These are phyloP conservation scores for Hemichromis elongatus DNA, from an alignment of 2,113 vertebrate species.

Conservation along the genomic window DNA sequence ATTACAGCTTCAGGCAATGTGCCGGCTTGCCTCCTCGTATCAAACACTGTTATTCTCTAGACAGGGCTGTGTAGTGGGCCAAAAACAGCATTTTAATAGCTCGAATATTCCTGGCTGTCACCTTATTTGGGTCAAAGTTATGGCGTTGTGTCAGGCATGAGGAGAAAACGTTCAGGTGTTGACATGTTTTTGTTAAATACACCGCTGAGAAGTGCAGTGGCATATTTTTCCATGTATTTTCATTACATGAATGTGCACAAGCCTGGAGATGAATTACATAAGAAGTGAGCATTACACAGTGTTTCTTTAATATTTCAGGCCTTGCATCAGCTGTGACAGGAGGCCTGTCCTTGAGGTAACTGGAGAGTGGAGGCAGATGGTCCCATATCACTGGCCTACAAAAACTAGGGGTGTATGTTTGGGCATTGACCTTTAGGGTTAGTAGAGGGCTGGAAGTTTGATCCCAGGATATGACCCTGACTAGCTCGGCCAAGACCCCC, in stretches of 20 bases:
- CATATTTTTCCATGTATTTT: background rate
- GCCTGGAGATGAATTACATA: conserved; percentile 20
- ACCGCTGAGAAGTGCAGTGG: background rate
- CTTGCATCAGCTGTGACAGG: conserved; percentile 42
- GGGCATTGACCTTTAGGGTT: conserved; percentile 15
- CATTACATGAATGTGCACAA: background rate
- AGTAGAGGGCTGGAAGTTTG: background rate
- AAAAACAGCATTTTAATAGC: conserved; percentile 35
- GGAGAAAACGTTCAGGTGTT: background rate
- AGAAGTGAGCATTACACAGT: conserved; percentile 4
- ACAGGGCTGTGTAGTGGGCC: conserved; percentile 15
- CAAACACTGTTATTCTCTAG: conserved; percentile 57
- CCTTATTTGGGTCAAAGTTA: conserved; percentile 46
- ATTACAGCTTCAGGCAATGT: conserved; percentile 54
- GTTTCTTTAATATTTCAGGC: conserved; percentile 50
- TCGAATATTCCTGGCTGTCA: conserved; percentile 26
- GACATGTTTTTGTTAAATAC: background rate
- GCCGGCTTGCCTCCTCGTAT: conserved; percentile 44
- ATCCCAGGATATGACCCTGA: background rate
- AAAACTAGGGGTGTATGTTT: background rate
- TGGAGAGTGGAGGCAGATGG: background rate
- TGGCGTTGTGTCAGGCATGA: background rate
- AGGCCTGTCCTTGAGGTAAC: background rate
- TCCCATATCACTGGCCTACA: background rate
- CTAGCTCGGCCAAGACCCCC: background rate